Conservation (phyloP, 2,888 invertebrate species). For the Pheosia tremula region DNA sequence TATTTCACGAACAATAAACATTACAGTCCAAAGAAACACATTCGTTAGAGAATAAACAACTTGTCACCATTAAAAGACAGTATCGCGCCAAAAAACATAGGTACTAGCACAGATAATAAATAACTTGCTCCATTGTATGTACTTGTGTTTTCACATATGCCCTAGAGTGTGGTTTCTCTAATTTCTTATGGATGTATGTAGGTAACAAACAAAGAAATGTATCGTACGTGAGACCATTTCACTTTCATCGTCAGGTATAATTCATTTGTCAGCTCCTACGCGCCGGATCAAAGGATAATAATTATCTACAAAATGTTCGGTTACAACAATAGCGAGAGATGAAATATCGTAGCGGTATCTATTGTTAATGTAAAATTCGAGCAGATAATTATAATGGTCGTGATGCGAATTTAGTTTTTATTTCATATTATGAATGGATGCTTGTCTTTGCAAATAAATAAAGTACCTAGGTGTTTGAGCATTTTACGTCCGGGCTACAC, state of each 20-base stretch:
- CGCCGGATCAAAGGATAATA: slow-evolving; percentile 5
- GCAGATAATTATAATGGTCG: no score
- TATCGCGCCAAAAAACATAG: not conserved
- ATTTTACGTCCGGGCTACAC: no score
- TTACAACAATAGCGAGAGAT: slow-evolving; percentile 4
- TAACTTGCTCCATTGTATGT: not conserved
- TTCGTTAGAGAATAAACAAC: no score
- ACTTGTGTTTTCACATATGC: slow-evolving; percentile 24
- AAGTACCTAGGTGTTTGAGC: no score
- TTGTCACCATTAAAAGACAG: no score
- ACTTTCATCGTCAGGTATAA: slow-evolving; percentile 29
- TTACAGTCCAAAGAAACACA: no score
- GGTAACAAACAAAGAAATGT: slow-evolving; percentile 18
- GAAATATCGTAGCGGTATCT: not conserved
- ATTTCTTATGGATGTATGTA: slow-evolving; percentile 18
- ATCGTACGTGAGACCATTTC: slow-evolving; percentile 24
- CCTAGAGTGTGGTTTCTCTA: slow-evolving; percentile 35
- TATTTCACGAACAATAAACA: no score
- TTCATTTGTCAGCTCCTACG: slow-evolving; percentile 10
- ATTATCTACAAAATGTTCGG: not conserved
- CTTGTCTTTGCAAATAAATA: no score
- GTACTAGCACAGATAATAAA: not conserved
- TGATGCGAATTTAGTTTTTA: not conserved
- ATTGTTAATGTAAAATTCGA: not conserved
- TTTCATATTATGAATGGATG: no score